Conservation (phyloP, 2,113 vertebrate genomes). For the Tenebrosternarchus preto region DNA sequence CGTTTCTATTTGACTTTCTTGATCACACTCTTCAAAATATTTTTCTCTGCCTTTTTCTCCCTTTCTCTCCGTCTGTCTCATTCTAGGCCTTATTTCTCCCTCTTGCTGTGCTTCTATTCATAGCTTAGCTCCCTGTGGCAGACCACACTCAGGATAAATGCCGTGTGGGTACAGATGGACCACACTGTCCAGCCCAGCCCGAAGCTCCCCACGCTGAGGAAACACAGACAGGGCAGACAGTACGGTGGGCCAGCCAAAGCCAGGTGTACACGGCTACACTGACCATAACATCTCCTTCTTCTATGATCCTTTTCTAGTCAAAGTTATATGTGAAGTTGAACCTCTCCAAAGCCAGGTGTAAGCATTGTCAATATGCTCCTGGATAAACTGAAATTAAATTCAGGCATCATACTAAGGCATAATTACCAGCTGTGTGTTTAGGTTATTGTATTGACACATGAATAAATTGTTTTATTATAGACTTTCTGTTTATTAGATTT, state of each 20-base stretch:
- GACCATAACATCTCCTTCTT: constrained; percentile 17
- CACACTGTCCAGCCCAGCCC: not conserved
- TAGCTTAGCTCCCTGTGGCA: constrained; percentile 66
- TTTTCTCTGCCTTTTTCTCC: not conserved
- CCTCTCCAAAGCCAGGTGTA: constrained; percentile 24
- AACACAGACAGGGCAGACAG: constrained; percentile 25
- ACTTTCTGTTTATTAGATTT: no score
- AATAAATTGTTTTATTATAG: no score
- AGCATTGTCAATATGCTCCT: not conserved
- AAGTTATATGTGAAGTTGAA: no score
- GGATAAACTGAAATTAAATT: not conserved
- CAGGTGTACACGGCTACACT: constrained; percentile 37
- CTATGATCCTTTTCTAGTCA: constrained; percentile 59
- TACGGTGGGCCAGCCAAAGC: constrained; percentile 10
- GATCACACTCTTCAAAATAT: not conserved
- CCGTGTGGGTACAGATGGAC: constrained; percentile 51
- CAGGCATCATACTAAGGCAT: not conserved
- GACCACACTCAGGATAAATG: constrained; percentile 60
- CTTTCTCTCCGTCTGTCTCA: not conserved
- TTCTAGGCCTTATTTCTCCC: not conserved
- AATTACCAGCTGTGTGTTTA: no score
- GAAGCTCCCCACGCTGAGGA: constrained; percentile 38
- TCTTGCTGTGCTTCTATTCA: constrained; percentile 68
- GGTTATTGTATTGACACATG: no score
- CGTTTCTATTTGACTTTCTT: not conserved